Base-by-base conservation (phyloP, 2,797 vertebrate genomes). In the Hemibagrus guttatus region DNA sequence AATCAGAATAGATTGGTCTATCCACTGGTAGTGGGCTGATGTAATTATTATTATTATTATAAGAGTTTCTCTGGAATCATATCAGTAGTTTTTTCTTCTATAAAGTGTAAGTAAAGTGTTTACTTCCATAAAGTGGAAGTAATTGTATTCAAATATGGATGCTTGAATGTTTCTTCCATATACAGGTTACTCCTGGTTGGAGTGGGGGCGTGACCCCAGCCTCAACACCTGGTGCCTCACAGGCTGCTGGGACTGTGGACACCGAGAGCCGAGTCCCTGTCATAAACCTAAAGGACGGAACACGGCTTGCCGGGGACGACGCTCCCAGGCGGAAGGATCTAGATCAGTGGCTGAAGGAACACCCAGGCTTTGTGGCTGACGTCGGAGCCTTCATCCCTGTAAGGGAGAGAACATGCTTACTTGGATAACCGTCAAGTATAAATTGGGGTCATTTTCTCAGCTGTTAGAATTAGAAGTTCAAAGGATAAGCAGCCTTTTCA, bases 211-310 rank as follows among this genome's bases (percentile, higher is more conserved):
- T 96, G 84, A 97, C 97, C 88, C 90, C 96, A 85, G 94, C 96
- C 90, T 87, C 95, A 87, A 92, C 95, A 56, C 87, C 97, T 81
- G 87, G 93, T 56, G 96, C 93, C 87, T 89, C 85, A 89, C 93
- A 95, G 69, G 93, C 94, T 90, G 96, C 95, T 91, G 94, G 93
- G 85, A 76, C 96, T 0, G 88, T 90, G 23, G 97, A 98, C 91
- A 95, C 91, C 0, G 98, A 99, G 87, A 97, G 93, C 93, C 96
- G 97, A 68, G 97, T 99, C 88, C 96, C 98, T 0, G 98, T 99
- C 87, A 99, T 99, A 93, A 98, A 99, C 93, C 94, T 99, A 14
- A 99, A 99, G 94, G 98, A 99, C 79, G 98, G 98, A 86, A 99
- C 98, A 19, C 96, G 98, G 85, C 97, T 99, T 9, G 97, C 98